These are phyloP conservation scores for Lepisosteus osseus DNA, from an alignment of 2,113 vertebrate species.

Conservation along the genomic window DNA sequence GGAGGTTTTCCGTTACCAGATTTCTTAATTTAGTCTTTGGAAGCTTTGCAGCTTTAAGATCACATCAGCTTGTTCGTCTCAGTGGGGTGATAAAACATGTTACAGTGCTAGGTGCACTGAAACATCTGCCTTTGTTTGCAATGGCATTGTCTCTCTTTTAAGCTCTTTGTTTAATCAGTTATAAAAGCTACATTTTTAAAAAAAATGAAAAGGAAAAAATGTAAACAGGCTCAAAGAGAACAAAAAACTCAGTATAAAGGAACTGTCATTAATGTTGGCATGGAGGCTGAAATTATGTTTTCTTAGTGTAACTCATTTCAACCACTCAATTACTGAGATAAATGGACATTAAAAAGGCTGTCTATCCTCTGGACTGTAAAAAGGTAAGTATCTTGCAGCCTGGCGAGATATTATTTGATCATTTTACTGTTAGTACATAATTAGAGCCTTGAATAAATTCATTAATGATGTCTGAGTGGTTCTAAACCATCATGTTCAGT, in stretches of 20 bases:
- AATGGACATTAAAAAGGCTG: neutral
- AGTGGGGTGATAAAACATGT: no score
- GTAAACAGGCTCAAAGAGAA: neutral
- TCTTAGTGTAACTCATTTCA: slow-evolving; percentile 8
- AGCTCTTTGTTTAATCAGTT: no score
- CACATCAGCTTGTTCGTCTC: no score
- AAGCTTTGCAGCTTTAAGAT: no score
- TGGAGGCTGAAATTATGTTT: neutral
- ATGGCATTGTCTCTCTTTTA: no score
- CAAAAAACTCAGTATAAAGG: neutral
- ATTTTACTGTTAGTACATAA: slow-evolving; percentile 1
- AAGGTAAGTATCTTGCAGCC: neutral
- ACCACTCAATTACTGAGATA: neutral
- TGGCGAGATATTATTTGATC: neutral
- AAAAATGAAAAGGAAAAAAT: no score
- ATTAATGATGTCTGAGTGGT: neutral
- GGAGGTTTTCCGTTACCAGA: no score
- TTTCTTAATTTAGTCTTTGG: no score
- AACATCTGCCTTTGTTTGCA: no score
- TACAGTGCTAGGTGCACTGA: no score
- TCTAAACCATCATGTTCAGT: neutral
- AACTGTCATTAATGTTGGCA: neutral
- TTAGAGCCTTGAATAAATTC: neutral
- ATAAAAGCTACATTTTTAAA: no score
- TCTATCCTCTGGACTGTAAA: neutral